phyloP scores from a whole-genome alignment of 2,888 invertebrate species.

The Sceliomorpha sp. region DNA sequence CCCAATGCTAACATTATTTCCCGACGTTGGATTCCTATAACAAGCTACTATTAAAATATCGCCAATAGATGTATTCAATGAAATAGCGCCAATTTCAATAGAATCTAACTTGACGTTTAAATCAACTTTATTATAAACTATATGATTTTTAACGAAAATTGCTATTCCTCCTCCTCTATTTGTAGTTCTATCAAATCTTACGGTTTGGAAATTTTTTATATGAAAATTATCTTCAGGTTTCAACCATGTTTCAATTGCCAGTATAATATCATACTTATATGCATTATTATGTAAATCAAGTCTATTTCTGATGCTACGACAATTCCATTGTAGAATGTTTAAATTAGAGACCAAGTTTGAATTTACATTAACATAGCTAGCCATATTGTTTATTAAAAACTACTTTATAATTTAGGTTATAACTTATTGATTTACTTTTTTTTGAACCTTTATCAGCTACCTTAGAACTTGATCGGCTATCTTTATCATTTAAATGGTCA shows the following conservation, averaged over 20 bases:
- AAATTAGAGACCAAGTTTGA: conserved; percentile 23
- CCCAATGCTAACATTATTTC: neutral
- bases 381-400: no score
- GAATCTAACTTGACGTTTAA: neutral
- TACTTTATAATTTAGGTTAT: no score
- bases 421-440: conserved; percentile 1
- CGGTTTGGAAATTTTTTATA: conserved; percentile 6
- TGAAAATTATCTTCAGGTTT: conserved; percentile 16
- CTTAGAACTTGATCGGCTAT: neutral
- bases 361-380: conserved; percentile 1
- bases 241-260: conserved; percentile 24
- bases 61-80: neutral
- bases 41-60: conserved; percentile 14
- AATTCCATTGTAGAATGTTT: conserved; percentile 24
- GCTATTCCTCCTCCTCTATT: conserved; percentile 21
- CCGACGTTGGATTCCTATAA: conserved; percentile 18
- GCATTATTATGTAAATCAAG: conserved; percentile 7
- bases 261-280: conserved; percentile 11
- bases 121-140: conserved; percentile 1
- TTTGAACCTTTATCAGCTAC: neutral
- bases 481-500: no score
- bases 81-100: conserved; percentile 4
- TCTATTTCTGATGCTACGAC: conserved; percentile 30
- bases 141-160: conserved; percentile 6
- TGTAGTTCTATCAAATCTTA: conserved; percentile 20